A percentile compares a stretch with the other conserved stretches of the same genome.
phyloP scores from a whole-genome alignment of 2,113 vertebrate genomes.

The Anolis carolinensis region DNA sequence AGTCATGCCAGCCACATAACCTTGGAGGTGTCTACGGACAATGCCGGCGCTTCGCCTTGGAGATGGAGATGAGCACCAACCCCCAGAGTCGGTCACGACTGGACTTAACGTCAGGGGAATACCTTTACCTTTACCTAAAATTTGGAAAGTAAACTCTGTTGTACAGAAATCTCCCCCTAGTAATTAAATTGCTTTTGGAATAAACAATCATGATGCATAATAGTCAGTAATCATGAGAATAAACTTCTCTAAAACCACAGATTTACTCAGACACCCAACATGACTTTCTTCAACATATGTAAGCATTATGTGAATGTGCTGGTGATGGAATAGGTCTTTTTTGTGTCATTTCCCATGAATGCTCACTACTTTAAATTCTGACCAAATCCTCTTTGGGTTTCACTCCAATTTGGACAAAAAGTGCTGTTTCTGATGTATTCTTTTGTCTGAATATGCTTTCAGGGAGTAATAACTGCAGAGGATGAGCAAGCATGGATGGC shows the following conservation, averaged over 20 bases:
- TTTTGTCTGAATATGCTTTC: conserved; percentile 61
- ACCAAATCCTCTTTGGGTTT: conserved; percentile 5
- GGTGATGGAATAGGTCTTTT: background rate
- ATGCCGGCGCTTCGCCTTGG: too few relatives aligned
- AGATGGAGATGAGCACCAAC: too few relatives aligned
- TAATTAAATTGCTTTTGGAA: background rate
- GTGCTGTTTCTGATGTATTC: conserved; percentile 13
- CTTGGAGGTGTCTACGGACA: too few relatives aligned
- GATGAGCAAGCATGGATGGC: conserved; percentile 96
- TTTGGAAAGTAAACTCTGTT: background rate
- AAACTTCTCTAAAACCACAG: conserved; percentile 14
- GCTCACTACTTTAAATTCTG: conserved; percentile 43
- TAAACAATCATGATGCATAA: background rate
- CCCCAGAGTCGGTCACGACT: too few relatives aligned
- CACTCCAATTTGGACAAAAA: conserved; percentile 10
- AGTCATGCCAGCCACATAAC: too few relatives aligned
- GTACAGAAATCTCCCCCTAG: background rate
- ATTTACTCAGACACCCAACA: conserved; percentile 31
- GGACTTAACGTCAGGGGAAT: too few relatives aligned
- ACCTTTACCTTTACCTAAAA: too few relatives aligned
- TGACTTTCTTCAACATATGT: conserved; percentile 8
- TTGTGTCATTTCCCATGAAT: conserved; percentile 32
- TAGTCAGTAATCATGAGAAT: background rate
- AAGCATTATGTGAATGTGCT: background rate
- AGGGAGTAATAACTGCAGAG: conserved; percentile 87